phyloP scores from a whole-genome alignment of 2,113 vertebrate species.

The Andinoacara biseriatus region DNA sequence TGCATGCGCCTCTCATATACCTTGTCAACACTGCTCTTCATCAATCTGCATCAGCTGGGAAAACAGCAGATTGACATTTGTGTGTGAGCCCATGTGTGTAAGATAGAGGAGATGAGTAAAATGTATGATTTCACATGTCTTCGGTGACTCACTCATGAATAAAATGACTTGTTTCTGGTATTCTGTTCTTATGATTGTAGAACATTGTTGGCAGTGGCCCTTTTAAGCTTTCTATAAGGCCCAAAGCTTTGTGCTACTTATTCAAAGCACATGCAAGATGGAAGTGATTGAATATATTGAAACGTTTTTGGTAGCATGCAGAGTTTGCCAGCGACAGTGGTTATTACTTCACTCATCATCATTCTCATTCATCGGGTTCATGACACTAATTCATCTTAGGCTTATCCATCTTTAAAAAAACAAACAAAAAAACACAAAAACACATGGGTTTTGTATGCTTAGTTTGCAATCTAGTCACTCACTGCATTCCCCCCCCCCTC shows the following conservation, averaged over 20 bases:
- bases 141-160: conserved; percentile 1
- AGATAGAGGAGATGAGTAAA: background rate
- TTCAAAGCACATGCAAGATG: background rate
- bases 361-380: conserved; percentile 1
- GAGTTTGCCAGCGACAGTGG: background rate
- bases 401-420: background rate
- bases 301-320: background rate
- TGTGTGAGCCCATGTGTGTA: conserved; percentile 2
- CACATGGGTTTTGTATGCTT: background rate
- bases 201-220: background rate
- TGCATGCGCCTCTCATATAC: conserved; percentile 57
- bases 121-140: conserved; percentile 15
- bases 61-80: conserved; percentile 35
- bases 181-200: conserved; percentile 2
- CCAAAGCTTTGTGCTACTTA: background rate
- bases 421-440: background rate
- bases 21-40: conserved; percentile 31
- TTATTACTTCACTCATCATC: background rate
- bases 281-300: background rate
- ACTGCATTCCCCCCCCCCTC: conserved; percentile 49
- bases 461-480: conserved; percentile 14
- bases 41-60: conserved; percentile 52
- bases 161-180: background rate
- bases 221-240: background rate
- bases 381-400: conserved; percentile 20